Base-by-base conservation (phyloP, 2,888 invertebrate genomes). In the Perithous albicinctus region DNA sequence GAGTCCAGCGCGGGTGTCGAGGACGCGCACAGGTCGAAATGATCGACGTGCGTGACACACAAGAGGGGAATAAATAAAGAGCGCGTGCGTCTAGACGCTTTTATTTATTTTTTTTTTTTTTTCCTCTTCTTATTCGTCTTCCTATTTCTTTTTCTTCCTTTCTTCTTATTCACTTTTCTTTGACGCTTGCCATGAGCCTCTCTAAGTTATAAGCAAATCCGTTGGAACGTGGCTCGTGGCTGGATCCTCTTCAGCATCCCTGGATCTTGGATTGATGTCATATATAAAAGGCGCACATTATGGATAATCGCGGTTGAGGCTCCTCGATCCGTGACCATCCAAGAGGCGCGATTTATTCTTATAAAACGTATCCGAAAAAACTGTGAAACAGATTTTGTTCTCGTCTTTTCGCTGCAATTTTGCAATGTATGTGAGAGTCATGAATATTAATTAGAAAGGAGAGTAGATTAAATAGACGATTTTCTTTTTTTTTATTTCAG, bases 1-100 rank as follows among this genome's bases (percentile, higher is more conserved):
- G 59, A 15, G 29, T 74, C 41, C 64, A 64, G 41, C 29, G 82
- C 74, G 67, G 48, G 73, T 32, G 81, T 74, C 64, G 51, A 32
- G 35, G 7, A 35, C 15, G 26, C 35, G 86, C 76, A 77, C 80
- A 77, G 84, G 86, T 87, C 84, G 77, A 78, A 79, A 78, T 83
- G 86, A 86, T 84, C 81, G 86, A 88, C 87, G 84, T 85, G 86
- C 88, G 87, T 86, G 87, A 85, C 85, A 86, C 80, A 56, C 74
- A 46, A 64, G 84, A 78, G 83, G 78, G 83, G 85, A 88, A 90
- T 89, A 89, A 89, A 89, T 87, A 88, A 78, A 88, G 86, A 87
- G 84, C 85, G 85, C 86, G 70, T 82, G 79, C 84, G 86, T 75
- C 72, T 76, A 61, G 77, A 84, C 59, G 38, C 56, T 26, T 70